phyloP scores from a whole-genome alignment of 2,888 invertebrate species.

The Pseudoips prasinana region DNA sequence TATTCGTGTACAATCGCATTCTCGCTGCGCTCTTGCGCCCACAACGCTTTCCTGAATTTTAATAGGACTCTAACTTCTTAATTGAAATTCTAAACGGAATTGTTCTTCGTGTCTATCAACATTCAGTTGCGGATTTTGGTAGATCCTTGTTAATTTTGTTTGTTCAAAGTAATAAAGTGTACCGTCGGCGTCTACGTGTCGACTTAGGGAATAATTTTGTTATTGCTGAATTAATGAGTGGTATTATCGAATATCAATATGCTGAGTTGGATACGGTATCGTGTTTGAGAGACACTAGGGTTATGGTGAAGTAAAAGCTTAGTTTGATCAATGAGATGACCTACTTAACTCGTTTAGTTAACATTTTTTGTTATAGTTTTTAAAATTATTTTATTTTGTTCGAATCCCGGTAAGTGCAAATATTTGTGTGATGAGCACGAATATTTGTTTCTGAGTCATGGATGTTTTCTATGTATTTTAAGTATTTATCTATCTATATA shows the following conservation, averaged over 20 bases:
- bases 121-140: conserved; percentile 50
- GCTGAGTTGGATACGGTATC: conserved; percentile 5
- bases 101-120: conserved; percentile 54
- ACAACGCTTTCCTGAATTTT: conserved; percentile 53
- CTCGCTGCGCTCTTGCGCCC: conserved; percentile 44
- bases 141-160: conserved; percentile 47
- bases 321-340: too few relatives aligned
- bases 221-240: conserved; percentile 18
- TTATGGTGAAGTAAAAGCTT: too few relatives aligned
- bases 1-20: conserved; percentile 49
- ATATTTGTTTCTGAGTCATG: too few relatives aligned
- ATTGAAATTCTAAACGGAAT: conserved; percentile 61
- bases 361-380: too few relatives aligned
- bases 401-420: too few relatives aligned
- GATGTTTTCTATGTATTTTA: too few relatives aligned
- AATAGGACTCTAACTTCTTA: conserved; percentile 59
- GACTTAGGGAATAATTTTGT: conserved; percentile 26
- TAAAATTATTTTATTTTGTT: too few relatives aligned
- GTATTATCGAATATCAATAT: conserved; percentile 2
- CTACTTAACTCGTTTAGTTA: too few relatives aligned
- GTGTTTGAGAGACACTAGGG: neutral
- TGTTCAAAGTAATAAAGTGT: conserved; percentile 33
- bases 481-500: too few relatives aligned
- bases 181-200: conserved; percentile 21
- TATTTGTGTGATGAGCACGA: too few relatives aligned